Conservation (phyloP, 1,140 invertebrate species). For the Drosophila sechellia region DNA sequence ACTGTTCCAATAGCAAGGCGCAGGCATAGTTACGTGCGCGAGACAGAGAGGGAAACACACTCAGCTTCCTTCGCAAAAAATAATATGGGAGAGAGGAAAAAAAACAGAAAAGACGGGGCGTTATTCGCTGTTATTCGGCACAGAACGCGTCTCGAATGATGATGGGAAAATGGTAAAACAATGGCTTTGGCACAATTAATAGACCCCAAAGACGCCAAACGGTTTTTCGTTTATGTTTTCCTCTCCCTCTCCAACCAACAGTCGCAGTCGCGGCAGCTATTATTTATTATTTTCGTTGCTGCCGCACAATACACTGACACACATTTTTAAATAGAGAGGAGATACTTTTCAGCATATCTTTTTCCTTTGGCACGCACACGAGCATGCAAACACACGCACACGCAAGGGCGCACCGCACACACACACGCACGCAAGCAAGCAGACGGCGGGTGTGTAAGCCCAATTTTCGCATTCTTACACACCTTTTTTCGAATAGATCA, state of each 20-base stretch:
- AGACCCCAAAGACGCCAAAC: constrained; percentile 59
- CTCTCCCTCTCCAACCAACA: constrained; percentile 1
- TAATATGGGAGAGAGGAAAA: neutral
- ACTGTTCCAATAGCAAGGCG: constrained; percentile 60
- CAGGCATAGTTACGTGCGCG: constrained; percentile 49
- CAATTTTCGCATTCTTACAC: constrained; percentile 48
- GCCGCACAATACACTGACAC: constrained; percentile 76
- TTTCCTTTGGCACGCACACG: constrained; percentile 64
- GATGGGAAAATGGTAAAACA: constrained; percentile 74
- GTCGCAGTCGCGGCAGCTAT: constrained; percentile 55
- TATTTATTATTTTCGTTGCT: constrained; percentile 73
- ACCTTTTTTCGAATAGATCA: constrained; percentile 62
- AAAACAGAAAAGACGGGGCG: constrained; percentile 35
- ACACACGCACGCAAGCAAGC: constrained; percentile 12
- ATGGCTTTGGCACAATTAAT: constrained; percentile 59
- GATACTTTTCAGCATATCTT: constrained; percentile 79
- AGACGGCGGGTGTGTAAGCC: constrained; percentile 23
- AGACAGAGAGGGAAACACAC: constrained; percentile 34
- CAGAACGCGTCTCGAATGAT: constrained; percentile 60
- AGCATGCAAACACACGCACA: constrained; percentile 20
- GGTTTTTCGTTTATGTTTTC: constrained; percentile 26
- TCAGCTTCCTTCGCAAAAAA: constrained; percentile 38
- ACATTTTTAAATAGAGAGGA: constrained; percentile 82
- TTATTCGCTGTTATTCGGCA: constrained; percentile 70
- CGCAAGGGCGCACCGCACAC: constrained; percentile 15